Evolutionary conservation across 2,797 vertebrate species (phyloP).

Genomic region (Echiichthys vipera): DNA sequence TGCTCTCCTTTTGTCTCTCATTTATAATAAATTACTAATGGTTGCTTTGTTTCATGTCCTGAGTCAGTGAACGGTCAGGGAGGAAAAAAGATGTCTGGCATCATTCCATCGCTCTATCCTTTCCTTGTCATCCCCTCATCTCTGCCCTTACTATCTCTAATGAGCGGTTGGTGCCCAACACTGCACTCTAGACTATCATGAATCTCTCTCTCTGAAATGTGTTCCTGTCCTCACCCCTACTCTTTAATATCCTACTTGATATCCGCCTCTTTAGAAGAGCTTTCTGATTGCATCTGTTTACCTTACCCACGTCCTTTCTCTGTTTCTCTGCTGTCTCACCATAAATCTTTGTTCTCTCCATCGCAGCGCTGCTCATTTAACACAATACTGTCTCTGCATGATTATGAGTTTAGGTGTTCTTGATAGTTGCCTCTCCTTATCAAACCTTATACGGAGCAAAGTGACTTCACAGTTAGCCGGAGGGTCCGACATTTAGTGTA

Average conservation of each 20-base stretch:
- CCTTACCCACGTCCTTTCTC: neutral
- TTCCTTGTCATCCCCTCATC: conserved; percentile 10
- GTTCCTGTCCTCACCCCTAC: neutral
- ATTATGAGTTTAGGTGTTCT: conserved; percentile 59
- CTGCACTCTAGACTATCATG: conserved; percentile 2
- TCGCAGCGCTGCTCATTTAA: conserved; percentile 45
- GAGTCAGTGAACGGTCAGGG: conserved; percentile 16
- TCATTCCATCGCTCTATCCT: neutral
- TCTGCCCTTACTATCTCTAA: conserved; percentile 8
- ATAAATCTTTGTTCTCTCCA: conserved; percentile 1
- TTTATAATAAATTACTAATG: conserved; percentile 46
- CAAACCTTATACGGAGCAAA: conserved; percentile 16
- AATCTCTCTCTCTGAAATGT: neutral
- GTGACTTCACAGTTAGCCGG: conserved; percentile 45
- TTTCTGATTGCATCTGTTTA: conserved; percentile 9
- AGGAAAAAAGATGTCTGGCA: conserved; percentile 5
- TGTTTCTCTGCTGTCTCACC: neutral
- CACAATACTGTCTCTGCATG: conserved; percentile 18
- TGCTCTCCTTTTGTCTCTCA: conserved; percentile 11
- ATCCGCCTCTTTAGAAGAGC: neutral
- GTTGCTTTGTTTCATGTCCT: conserved; percentile 40
- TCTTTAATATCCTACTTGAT: neutral
- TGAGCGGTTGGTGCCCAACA: conserved; percentile 1
- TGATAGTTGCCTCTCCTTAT: conserved; percentile 35
- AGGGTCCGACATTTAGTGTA: conserved; percentile 47